Evolutionary conservation across 2,113 vertebrate genomes (phyloP).

Genomic region (Scomber japonicus): DNA sequence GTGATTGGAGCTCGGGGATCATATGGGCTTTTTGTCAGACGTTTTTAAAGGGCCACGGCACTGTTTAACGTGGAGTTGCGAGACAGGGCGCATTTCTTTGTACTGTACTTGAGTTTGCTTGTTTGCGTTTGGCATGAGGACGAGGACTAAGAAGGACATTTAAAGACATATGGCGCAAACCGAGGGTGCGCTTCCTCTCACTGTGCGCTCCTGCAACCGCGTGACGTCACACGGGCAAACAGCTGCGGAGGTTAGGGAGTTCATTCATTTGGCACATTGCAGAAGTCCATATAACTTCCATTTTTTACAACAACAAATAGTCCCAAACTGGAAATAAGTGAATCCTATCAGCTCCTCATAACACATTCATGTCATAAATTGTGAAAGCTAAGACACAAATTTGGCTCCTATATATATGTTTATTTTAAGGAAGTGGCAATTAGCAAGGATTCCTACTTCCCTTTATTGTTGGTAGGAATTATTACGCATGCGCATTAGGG

Average conservation of each 20-base stretch:
- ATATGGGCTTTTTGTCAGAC: constrained; percentile 91
- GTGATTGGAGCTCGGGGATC: constrained; percentile 93
- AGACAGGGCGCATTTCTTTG: constrained; percentile 48
- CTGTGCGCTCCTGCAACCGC: constrained; percentile 39
- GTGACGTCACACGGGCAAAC: constrained; percentile 71
- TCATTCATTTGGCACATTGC: constrained; percentile 35
- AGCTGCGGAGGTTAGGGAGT: constrained; percentile 64
- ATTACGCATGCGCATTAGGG: too few species aligned
- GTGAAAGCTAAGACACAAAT: too few species aligned
- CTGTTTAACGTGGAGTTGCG: constrained; percentile 63
- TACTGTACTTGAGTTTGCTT: background rate
- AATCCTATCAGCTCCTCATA: background rate
- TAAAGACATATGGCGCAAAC: constrained; percentile 61
- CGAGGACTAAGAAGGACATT: constrained; percentile 25
- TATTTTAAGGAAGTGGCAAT: too few species aligned
- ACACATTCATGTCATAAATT: background rate
- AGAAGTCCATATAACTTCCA: constrained; percentile 20
- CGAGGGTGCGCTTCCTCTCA: constrained; percentile 37
- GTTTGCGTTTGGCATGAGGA: background rate
- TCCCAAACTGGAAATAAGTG: background rate
- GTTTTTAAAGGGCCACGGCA: constrained; percentile 91
- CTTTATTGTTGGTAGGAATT: too few species aligned
- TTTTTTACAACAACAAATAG: background rate
- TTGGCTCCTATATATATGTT: too few species aligned
- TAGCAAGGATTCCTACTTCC: too few species aligned